Conservation (phyloP, 2,113 vertebrate genomes). For the Hydrolagus affinis region DNA sequence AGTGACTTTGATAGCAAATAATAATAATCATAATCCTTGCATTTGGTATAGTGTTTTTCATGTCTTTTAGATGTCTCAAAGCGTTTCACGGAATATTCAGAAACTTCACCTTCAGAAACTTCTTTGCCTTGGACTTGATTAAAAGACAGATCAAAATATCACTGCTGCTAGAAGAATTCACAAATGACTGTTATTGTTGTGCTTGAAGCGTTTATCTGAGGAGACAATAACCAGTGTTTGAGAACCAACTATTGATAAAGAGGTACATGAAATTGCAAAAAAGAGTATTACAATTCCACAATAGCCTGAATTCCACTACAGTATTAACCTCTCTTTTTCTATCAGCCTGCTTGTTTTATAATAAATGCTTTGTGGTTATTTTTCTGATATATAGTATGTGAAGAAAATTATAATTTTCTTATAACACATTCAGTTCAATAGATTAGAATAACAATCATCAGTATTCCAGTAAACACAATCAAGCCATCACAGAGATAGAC, state of each 20-base stretch:
- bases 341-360: not conserved
- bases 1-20: no score
- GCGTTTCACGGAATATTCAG: no score
- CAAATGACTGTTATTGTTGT: no score
- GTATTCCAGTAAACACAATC: constrained; percentile 1
- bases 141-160: no score
- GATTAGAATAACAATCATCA: constrained; percentile 24
- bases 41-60: no score
- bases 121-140: no score
- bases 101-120: no score
- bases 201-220: not conserved
- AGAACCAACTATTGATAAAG: not conserved
- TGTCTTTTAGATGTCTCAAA: no score
- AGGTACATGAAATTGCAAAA: not conserved
- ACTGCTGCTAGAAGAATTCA: no score
- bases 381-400: not conserved
- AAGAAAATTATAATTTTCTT: not conserved
- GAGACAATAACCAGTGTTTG: not conserved
- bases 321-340: not conserved
- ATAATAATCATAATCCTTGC: no score
- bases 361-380: no score
- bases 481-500: not conserved
- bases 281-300: not conserved
- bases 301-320: not conserved
- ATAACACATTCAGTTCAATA: not conserved